Percentiles rank a stretch among this genome's conserved stretches.
These are phyloP conservation scores for Clamator glandarius DNA, from an alignment of 2,797 vertebrate genomes.

Conservation along the genomic window DNA sequence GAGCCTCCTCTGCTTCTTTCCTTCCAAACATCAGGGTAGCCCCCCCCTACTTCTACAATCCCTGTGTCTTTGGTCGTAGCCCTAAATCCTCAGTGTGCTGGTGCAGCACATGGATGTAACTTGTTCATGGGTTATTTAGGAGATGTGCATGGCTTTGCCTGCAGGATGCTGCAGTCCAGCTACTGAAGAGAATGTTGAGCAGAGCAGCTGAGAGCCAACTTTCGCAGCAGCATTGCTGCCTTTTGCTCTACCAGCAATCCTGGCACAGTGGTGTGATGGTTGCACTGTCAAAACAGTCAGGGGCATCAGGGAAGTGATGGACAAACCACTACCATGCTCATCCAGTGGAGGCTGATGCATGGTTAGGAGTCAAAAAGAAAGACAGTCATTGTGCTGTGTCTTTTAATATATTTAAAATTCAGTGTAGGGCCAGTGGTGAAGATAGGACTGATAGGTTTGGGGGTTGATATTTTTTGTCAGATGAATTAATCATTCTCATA, in stretches of 20 bases:
- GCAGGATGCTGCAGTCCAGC: background rate
- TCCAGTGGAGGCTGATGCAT: background rate
- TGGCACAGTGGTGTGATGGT: background rate
- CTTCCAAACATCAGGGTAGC: accelerated
- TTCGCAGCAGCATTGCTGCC: background rate
- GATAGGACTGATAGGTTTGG: background rate
- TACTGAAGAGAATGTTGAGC: background rate
- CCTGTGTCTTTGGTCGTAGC: background rate
- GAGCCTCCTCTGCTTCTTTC: background rate
- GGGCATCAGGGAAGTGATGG: background rate
- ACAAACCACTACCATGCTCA: background rate
- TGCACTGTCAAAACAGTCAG: background rate
- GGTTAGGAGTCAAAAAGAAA: background rate
- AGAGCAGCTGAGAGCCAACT: background rate
- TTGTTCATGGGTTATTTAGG: background rate
- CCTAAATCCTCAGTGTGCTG: background rate
- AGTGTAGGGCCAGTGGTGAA: background rate
- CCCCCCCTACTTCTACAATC: accelerated
- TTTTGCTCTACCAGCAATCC: background rate
- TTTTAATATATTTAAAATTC: background rate
- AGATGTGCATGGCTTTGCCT: background rate
- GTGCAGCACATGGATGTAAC: background rate
- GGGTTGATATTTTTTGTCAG: background rate
- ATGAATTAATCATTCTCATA: background rate
- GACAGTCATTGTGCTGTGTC: background rate